Evolutionary conservation across 2,797 vertebrate genomes (phyloP), one percentile per base, ranked within the genome.

Genomic region (Danio aesculapii): DNA sequence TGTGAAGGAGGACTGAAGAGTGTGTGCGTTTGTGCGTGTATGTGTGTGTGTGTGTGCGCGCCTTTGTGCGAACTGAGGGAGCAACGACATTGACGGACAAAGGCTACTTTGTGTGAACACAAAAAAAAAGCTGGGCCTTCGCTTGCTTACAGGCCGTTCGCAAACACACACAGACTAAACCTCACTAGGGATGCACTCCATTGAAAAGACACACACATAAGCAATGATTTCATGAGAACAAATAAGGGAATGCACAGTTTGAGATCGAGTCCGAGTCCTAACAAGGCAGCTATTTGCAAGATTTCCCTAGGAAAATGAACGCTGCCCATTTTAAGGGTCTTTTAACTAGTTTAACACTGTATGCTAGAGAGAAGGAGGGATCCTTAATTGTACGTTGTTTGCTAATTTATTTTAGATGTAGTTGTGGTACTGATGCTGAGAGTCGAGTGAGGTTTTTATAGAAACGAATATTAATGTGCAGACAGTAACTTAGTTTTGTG

Each of bases 71-170:
- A 1, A 55, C 8, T 19, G 72, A 73, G 62, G 85, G 87, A 41
- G 46, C 76, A 83, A 57, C 77, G 59, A 39, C 84, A 87, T 53
- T 57, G 69, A 50, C 69, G 68, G 78, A 94, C 92, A 94, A 94
- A 90, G 89, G 84, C 87, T 17, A 82, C 83, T 88, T 91, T 94
- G 91, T 94, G 86, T 82, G 79, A 80, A 83, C 80, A 71, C 30
- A 84, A 86, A 90, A 88, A 91, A 85, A 75, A n/a, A 76, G 76
- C 77, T 17, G 68, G 69, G 75, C 71, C 58, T 79, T 30, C 13
- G 19, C 73, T 76, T 46, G 62, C 74, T 57, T 64, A 64, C 73
- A 79, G 81, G 47, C 46, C 66, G 21, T 39, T 74, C 64, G 79
- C 71, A 78, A 52, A 79, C 14, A 55, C 61, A 47, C 59, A 75